Evolutionary conservation across 92 coral and sea anemone genomes (phyloP), one percentile per base, ranked within the genome.

Genomic region (Montipora capitata): DNA sequence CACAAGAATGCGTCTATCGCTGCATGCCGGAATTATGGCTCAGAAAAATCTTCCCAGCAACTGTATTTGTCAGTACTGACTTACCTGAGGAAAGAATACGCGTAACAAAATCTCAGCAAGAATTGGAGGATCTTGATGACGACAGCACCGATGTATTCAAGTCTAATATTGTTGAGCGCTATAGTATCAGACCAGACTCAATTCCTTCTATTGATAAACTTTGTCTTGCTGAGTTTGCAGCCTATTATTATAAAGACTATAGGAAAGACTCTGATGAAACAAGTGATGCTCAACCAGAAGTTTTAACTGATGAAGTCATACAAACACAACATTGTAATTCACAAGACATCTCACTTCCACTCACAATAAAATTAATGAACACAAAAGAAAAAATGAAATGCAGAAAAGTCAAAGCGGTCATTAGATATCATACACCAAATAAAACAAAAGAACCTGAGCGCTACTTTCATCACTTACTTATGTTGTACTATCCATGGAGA

Each of bases 11-110:
- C 56, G 87, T 88, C 15, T 83, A 83, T 49, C 57, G 93, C 61
- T 90, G 94, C 85, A 93, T 93, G 94, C 94, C 94, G 63, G 93
- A 90, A 82, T 74, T 90, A 17, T 82, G 88, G 88, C 74, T 82
- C 42, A 74, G 92, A 89, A 92, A 89, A 87, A 91, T 83, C 14
- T 86, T 91, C 81, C 94, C 94, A 82, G 89, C 82, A 91, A 91
- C 90, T 75, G 90, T 87, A 39, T 91, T 86, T 79, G 90, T 86
- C 63, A 90, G 94, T 74, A 82, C 90, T 75, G 90, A 86, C 56
- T 90, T 90, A 90, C 91, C 81, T 0, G 91, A 88, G 54, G 73
- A 88, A 80, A 88, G 91, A 59, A 9, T 88, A 61, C 68, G 35
- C 15, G 82, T 88, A 12, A 74, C 92, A 81, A 88, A 88, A 88